Evolutionary conservation across 2,113 vertebrate species (phyloP), one percentile per base, ranked within the genome.

Genomic region (Potamarius usumacintae): DNA sequence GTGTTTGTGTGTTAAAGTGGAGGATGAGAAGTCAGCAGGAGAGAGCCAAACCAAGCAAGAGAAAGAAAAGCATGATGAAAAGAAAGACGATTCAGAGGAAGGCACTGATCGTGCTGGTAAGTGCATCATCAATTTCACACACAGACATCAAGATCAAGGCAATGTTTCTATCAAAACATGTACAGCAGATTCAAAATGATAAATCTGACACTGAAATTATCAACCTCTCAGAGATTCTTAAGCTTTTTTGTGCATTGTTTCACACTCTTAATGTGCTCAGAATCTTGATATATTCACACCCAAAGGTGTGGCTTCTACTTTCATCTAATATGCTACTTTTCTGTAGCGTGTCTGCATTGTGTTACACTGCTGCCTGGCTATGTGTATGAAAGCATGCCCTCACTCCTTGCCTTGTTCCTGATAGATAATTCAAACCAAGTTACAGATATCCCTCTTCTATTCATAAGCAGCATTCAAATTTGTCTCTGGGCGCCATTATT

Each of bases 401-500:
- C 34, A 8, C 82, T 53, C 63, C 67, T 76, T 55, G 50, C 86
- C 77, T 52, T 80, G 82, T 84, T 78, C 65, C 34, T 86, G 83
- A 85, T 89, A 52, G 84, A 90, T 88, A 83, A 86, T 88, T 84
- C 22, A 53, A 86, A 87, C 88, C 79, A 25, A 86, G 87, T 79
- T 62, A 17, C 58, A 89, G 87, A 86, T 92, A 83, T 86, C 80
- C 91, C 88, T 89, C 20, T 85, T 89, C 86, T 90, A 89, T 91
- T 93, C 93, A 89, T 84, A 85, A 92, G 85, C 82, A 88, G 88
- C 62, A 79, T 89, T 87, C 62, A 91, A 92, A 93, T 92, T 91
- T 93, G 91, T 94, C 92, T 92, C 74, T 27, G 87, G 91, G 91
- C 89, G 89, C 90, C 90, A 91, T 94, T 94, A 94, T 94, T 94